Evolutionary conservation across 2,888 invertebrate species (phyloP), one percentile per base, ranked within the genome.

Genomic region (Dynastes grantii): DNA sequence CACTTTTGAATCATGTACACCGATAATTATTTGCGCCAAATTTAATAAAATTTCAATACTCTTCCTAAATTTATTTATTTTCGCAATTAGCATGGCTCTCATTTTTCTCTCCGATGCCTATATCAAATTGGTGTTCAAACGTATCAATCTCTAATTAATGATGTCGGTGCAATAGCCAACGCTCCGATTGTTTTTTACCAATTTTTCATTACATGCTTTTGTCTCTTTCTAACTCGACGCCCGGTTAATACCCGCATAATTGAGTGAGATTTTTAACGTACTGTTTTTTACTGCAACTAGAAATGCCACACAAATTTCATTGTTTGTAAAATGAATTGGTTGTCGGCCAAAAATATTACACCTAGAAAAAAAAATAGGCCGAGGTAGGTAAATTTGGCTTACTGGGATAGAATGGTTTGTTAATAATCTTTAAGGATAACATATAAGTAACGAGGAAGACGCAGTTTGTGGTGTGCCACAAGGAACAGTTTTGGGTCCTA

Each of bases 131-230:
- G 13, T 64, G 51, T 64, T 45, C 29, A 49, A 63, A 63, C 64
- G 58, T 77, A 77, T 77, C 77, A 77, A 77, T 77, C 70, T 77
- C 68, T 80, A 80, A 80, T 80, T 79, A 80, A 80, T 79, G 79
- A 79, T 78, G 73, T 61, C 16, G 27, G 76, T 79, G 79, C 70
- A 78, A 78, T 79, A 80, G 79, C 78, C 77, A 80, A 80, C 80
- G 80, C 76, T 80, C 67, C 79, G 67, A 79, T 80, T 79, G 77
- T 77, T 80, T 80, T 79, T 79, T 79, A 80, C 79, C 80, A 80
- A 80, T 80, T 79, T 80, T 80, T 79, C 79, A 80, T 80, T 80
- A 79, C 70, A 76, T 65, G 63, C 78, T 76, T 76, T 64, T 71
- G 76, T 64, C n/a, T 13, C n/a, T 37, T n/a, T 64, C 64, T 13